These are phyloP conservation scores for Hyles vespertilio DNA, from an alignment of 1,140 invertebrate species.

Conservation along the genomic window DNA sequence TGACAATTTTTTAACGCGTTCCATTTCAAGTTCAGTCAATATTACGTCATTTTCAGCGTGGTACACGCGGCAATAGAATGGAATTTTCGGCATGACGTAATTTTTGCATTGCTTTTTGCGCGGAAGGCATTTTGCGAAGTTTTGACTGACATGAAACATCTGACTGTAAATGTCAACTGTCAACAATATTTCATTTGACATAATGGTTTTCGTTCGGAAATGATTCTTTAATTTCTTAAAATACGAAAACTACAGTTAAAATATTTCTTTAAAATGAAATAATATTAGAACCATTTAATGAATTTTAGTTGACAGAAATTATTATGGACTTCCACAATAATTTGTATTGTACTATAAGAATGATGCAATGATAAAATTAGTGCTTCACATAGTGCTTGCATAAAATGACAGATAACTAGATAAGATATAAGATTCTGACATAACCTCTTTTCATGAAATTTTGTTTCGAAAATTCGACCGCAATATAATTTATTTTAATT, in stretches of 20 bases:
- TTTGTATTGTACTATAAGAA: background rate
- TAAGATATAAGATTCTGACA: slow-evolving; percentile 22
- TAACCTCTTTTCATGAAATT: slow-evolving; percentile 36
- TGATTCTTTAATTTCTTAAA: too few species aligned
- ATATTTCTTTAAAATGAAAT: too few species aligned
- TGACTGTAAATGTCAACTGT: too few species aligned
- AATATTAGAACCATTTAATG: too few species aligned
- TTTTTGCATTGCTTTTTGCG: slow-evolving; percentile 12
- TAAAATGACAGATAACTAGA: slow-evolving; percentile 19
- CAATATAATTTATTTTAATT: too few species aligned
- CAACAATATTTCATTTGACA: too few species aligned
- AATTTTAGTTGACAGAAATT: too few species aligned
- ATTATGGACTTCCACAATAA: too few species aligned
- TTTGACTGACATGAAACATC: slow-evolving; percentile 9
- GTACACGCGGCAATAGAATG: slow-evolving; percentile 5
- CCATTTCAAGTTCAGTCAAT: background rate
- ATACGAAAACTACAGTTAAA: too few species aligned
- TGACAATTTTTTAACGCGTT: background rate
- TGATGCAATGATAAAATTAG: slow-evolving; percentile 5
- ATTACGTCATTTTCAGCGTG: slow-evolving; percentile 13
- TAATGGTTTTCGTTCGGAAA: too few species aligned
- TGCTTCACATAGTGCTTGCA: background rate
- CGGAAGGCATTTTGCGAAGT: slow-evolving; percentile 3
- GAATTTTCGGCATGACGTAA: slow-evolving; percentile 19
- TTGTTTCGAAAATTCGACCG: slow-evolving; percentile 22